Evolutionary conservation across 2,113 vertebrate genomes (phyloP).

Genomic region (Hystrix brachyura): DNA sequence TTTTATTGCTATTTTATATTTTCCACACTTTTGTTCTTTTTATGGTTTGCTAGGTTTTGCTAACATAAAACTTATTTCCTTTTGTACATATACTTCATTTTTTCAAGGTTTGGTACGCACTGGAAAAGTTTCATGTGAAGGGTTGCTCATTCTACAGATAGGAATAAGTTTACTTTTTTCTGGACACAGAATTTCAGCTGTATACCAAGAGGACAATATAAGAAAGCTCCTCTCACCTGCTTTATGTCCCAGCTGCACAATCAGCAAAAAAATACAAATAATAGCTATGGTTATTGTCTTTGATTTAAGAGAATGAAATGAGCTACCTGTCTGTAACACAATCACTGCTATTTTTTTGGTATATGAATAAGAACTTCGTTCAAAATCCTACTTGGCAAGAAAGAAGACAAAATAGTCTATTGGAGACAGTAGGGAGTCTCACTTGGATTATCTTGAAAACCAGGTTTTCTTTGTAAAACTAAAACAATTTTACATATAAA

Average conservation of each 20-base stretch:
- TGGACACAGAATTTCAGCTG: background rate
- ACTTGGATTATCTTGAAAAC: background rate
- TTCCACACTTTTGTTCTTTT: background rate
- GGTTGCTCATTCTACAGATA: background rate
- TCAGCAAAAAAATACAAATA: background rate
- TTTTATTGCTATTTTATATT: background rate
- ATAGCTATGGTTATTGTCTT: background rate
- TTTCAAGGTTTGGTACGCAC: background rate
- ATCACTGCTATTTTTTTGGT: background rate
- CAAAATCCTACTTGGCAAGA: background rate
- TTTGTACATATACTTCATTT: slow-evolving; percentile 10
- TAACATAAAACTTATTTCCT: background rate
- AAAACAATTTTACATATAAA: background rate
- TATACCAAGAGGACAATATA: background rate
- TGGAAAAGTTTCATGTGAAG: background rate
- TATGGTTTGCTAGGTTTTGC: background rate
- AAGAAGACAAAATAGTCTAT: background rate
- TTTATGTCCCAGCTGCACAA: background rate
- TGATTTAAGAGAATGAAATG: background rate
- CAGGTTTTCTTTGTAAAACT: background rate
- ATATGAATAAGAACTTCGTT: background rate
- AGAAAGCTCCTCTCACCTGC: background rate
- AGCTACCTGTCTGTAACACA: background rate
- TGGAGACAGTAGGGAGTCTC: background rate
- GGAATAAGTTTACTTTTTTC: background rate